These are phyloP conservation scores for Epizoanthus rinbou DNA, from an alignment of 92 coral and sea anemone genomes.

Conservation along the genomic window DNA sequence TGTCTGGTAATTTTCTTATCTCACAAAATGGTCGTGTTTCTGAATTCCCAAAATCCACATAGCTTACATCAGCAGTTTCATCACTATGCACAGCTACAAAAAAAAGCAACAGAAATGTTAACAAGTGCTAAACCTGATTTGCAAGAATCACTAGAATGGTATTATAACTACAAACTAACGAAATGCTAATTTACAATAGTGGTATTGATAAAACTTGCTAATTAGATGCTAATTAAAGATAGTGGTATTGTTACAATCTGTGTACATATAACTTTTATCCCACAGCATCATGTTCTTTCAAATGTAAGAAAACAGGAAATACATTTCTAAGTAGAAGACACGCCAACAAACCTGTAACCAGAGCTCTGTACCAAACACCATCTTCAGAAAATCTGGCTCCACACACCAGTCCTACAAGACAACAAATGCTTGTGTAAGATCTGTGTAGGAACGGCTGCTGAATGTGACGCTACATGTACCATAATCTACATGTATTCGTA, in stretches of 20 bases:
- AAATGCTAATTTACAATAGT: background rate
- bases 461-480: background rate
- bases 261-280: too few species aligned
- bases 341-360: constrained; percentile 68
- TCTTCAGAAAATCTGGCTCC: constrained; percentile 92
- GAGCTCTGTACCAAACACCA: constrained; percentile 92
- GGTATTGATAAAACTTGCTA: too few species aligned
- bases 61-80: constrained; percentile 77
- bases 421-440: background rate
- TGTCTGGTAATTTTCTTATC: constrained; percentile 89
- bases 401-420: constrained; percentile 79
- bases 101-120: background rate
- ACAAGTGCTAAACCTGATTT: background rate
- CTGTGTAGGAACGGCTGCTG: background rate
- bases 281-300: too few species aligned
- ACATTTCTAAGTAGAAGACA: background rate
- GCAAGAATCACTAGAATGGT: too few species aligned
- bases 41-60: constrained; percentile 93
- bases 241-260: too few species aligned
- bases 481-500: background rate
- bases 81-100: constrained; percentile 74
- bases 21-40: constrained; percentile 85
- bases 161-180: too few species aligned
- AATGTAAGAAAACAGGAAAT: background rate
- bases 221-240: too few species aligned